phyloP scores from a whole-genome alignment of 2,888 invertebrate species.

The Colostygia pectinataria region DNA sequence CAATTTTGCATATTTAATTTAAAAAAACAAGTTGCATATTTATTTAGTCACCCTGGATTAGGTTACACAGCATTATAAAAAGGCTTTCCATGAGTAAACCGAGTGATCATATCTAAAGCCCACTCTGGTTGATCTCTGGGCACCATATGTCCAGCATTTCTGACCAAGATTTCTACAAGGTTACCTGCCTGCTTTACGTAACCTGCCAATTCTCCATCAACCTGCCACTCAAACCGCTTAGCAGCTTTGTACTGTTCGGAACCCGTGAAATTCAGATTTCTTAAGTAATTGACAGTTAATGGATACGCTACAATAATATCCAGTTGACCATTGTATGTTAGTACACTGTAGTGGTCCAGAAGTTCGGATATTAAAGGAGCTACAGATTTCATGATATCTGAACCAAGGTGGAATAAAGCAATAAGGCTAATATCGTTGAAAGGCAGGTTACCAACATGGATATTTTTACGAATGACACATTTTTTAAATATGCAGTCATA shows the following conservation, averaged over 20 bases:
- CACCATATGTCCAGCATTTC: constrained; percentile 92
- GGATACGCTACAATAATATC: constrained; percentile 97
- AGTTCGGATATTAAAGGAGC: constrained; percentile 88
- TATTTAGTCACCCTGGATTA: too few relatives aligned
- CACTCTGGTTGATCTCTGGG: constrained; percentile 90
- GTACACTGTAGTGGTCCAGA: constrained; percentile 85
- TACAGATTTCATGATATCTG: constrained; percentile 92
- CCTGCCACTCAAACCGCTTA: constrained; percentile 86
- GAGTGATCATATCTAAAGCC: constrained; percentile 88
- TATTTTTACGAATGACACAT: constrained; percentile 85
- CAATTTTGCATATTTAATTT: too few relatives aligned
- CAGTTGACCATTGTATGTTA: constrained; percentile 95
- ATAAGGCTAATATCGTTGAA: constrained; percentile 86
- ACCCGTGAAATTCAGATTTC: constrained; percentile 86
- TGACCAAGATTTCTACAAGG: constrained; percentile 87
- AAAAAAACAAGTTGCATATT: too few relatives aligned
- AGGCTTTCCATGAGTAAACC: constrained; percentile 84
- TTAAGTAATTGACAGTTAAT: constrained; percentile 90
- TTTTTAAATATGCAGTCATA: constrained; percentile 86
- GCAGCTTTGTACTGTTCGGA: constrained; percentile 86
- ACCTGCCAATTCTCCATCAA: constrained; percentile 87
- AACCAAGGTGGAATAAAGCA: constrained; percentile 84
- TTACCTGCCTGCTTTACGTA: constrained; percentile 88
- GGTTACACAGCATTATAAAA: too few relatives aligned
- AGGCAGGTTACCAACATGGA: constrained; percentile 92